Evolutionary conservation across 2,888 invertebrate genomes (phyloP), one percentile per base, ranked within the genome.

Genomic region (Monochamus alternatus): DNA sequence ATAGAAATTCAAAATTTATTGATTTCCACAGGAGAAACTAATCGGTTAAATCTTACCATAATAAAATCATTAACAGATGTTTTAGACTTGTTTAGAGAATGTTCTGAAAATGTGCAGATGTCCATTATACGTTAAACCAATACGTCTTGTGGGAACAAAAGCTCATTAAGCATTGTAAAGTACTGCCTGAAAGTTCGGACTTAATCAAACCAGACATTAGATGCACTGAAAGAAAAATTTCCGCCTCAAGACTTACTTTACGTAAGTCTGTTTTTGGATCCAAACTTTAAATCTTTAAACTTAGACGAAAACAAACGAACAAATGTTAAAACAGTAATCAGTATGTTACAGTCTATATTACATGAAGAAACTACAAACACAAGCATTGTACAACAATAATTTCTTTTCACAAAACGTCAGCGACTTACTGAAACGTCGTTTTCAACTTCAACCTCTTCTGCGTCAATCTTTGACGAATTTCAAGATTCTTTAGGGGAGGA

Each of bases 121-220:
- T 47, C 47, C 47, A 47, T 47, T 9, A 5, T 47, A 47, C 47
- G 47, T 47, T 47, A 47, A 47, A 47, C 47, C 47, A 9, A 47
- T 47, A 47, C 47, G 47, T 47, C 47, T 47, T 47, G 47, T 47
- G 47, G 47, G 47, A 47, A 47, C 47, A 47, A 47, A 47, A 47
- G 47, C 47, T 47, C 47, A 47, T 47, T 47, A 47, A 47, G 47
- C 47, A 47, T 47, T 47, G 47, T 47, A 47, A 47, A 47, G 47
- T 47, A 47, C 47, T 9, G 5, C 47, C 47, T 47, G 47, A 47
- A 47, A 8, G 47, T 47, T 47, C 47, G 9, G 47, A 47, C 47
- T 47, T 47, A 9, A 47, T 47, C 9, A 47, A 47, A 47, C 5
- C 47, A 47, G 9, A 47, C 47, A 47, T 9, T 47, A 47, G 47